Percentiles rank a stretch among this genome's conserved stretches.
Conservation (phyloP, 2,113 vertebrate species). For the Epinephelus cyanopodus region DNA sequence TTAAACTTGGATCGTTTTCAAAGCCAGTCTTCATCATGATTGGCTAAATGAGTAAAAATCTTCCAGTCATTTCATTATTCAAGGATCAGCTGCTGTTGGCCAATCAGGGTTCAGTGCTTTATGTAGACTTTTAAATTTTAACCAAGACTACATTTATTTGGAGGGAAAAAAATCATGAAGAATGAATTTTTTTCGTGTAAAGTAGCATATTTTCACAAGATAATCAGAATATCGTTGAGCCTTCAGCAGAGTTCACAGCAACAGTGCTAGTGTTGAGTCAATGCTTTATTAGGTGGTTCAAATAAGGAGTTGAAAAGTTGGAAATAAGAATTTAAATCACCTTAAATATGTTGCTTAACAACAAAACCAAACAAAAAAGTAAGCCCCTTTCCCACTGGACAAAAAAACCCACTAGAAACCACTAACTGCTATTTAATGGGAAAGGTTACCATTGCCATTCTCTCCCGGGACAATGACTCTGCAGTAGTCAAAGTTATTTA, state of each 20-base stretch:
- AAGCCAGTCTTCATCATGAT: constrained; percentile 2
- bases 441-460: no score
- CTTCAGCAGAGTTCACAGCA: not conserved
- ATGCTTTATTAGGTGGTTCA: not conserved
- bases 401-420: no score
- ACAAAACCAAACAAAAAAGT: no score
- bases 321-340: not conserved
- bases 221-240: not conserved
- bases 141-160: not conserved
- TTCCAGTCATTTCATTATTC: constrained; percentile 5
- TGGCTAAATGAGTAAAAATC: not conserved
- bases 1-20: constrained; percentile 42
- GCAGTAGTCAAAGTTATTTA: no score
- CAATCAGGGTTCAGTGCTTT: not conserved
- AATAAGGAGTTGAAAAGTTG: not conserved
- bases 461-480: no score
- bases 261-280: not conserved
- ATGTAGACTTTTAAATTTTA: not conserved
- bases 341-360: not conserved
- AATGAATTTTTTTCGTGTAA: not conserved
- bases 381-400: no score
- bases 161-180: not conserved
- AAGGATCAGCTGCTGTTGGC: not conserved
- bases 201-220: not conserved
- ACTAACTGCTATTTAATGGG: no score